Base-by-base conservation (phyloP, 2,888 invertebrate species). In the Drosophila atripex region DNA sequence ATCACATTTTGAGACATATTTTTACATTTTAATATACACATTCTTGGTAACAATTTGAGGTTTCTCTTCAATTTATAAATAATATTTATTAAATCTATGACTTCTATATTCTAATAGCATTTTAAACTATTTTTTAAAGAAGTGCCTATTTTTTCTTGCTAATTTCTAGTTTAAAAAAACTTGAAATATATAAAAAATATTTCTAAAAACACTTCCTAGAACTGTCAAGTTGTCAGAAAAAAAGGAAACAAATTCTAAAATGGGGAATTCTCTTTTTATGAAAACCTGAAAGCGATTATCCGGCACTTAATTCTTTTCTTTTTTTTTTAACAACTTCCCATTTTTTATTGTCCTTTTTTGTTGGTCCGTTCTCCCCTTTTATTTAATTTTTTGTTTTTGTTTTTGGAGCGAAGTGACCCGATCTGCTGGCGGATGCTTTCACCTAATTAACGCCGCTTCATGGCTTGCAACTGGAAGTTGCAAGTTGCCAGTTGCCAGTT, bases 381-480 rank as follows among this genome's bases (percentile, higher is more conserved):
- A 18, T 43, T 35, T 50, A 49, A 30, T 21, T 16, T 18, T 41
- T 32, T 47, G 2, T 16, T 8, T 7, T 18, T 30, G 28, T 25
- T 35, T 43, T 43, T 49, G 47, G 47, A 49, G 11, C 41, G 30
- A 32, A 47, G 60, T 50, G 64, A 64, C 52, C 52, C 52, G 64
- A 64, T 64, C 64, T 64, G 45, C 45, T 45, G 60, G 63, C 45
- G 61, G 73, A 69, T 76, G 79, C 86, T 86, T 80, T 80, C 86
- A 76, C 80, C 80, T 75, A 86, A 86, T 80, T 79, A 80, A 73
- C 84, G 72, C 77, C 68, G 71, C 75, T 74, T 70, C 70, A 61
- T 69, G 69, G 43, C 56, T 41, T 49, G 58, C 53, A 25, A 41
- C 35, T 46, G 28, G 21, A 38, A 30, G 16, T 30, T 23, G 45